Evolutionary conservation across 1,140 invertebrate species (phyloP).

Genomic region (Augochlora pura): DNA sequence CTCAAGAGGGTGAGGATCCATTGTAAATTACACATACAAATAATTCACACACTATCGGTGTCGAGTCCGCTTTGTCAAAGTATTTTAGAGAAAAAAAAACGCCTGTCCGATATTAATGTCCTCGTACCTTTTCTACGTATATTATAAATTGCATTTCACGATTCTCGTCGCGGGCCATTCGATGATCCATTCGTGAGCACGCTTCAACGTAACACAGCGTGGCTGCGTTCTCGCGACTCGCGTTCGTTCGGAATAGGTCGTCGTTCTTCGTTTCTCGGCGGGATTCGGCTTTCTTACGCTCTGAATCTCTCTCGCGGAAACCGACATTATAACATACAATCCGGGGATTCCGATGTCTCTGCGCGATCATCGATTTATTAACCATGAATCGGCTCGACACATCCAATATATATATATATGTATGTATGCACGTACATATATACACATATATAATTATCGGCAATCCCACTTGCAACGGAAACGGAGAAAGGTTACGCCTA

Average conservation of each 20-base stretch:
- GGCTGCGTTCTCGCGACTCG: slow-evolving; percentile 44
- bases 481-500: slow-evolving; percentile 15
- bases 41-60: slow-evolving; percentile 64
- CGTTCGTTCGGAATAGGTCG: slow-evolving; percentile 48
- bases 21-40: slow-evolving; percentile 71
- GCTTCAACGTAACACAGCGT: slow-evolving; percentile 31
- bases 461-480: slow-evolving; percentile 8
- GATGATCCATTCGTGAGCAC: slow-evolving; percentile 49
- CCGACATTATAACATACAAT: background rate
- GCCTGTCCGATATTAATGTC: slow-evolving; percentile 63
- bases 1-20: slow-evolving; percentile 61
- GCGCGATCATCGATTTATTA: slow-evolving; percentile 24
- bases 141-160: slow-evolving; percentile 61
- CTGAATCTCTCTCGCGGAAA: slow-evolving; percentile 27
- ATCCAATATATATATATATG: background rate
- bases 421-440: no score
- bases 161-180: slow-evolving; percentile 60
- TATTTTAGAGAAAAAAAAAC: slow-evolving; percentile 56
- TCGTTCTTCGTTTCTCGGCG: slow-evolving; percentile 47
- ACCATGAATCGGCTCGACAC: slow-evolving; percentile 8
- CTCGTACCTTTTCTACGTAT: slow-evolving; percentile 64
- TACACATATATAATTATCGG: background rate
- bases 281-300: slow-evolving; percentile 35
- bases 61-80: slow-evolving; percentile 68
- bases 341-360: background rate